These are phyloP conservation scores for Alauda arvensis DNA, from an alignment of 2,797 vertebrate species.

Conservation along the genomic window DNA sequence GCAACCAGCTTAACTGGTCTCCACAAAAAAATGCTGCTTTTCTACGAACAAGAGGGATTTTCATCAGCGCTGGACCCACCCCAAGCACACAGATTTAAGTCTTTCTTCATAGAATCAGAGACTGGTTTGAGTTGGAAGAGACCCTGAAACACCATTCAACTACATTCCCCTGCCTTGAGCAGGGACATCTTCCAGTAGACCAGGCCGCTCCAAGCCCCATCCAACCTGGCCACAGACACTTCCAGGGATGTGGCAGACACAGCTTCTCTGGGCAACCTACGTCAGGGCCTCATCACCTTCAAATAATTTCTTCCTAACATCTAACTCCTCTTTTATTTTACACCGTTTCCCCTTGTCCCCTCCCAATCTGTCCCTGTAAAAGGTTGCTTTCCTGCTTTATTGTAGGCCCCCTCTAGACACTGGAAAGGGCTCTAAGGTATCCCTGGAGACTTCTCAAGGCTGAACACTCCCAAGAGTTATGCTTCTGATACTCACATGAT, in stretches of 20 bases:
- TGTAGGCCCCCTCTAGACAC: background rate
- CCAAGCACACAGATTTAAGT: background rate
- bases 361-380: background rate
- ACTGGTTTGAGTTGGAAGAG: background rate
- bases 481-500: conserved; percentile 81
- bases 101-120: background rate
- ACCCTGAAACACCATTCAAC: background rate
- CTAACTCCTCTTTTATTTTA: background rate
- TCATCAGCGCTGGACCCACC: too few species aligned
- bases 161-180: too few species aligned
- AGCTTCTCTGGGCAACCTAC: background rate
- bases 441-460: background rate
- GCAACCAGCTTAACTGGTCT: background rate
- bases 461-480: background rate
- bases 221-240: background rate
- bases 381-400: background rate
- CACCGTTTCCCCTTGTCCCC: background rate
- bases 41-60: fast-evolving
- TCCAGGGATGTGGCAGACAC: background rate
- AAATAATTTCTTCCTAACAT: background rate
- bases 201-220: background rate
- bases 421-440: background rate
- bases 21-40: background rate
- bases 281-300: background rate
- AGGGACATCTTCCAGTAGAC: background rate